phyloP scores from a whole-genome alignment of 2,888 invertebrate species.

The Myopa testacea region DNA sequence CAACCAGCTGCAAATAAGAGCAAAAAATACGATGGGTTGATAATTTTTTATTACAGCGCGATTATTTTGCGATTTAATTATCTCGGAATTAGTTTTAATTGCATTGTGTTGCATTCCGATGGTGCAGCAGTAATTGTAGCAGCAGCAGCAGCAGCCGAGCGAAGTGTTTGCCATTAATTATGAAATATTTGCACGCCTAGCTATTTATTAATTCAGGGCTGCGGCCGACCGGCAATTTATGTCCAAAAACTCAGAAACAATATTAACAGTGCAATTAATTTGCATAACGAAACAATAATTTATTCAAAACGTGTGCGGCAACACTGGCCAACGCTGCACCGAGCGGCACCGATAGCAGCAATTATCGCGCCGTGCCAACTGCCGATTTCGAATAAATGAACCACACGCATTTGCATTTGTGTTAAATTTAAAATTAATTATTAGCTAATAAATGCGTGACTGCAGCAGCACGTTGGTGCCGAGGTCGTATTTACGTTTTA shows the following conservation, averaged over 20 bases:
- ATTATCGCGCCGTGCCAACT: constrained; percentile 53
- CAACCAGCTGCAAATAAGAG: not conserved
- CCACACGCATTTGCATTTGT: constrained; percentile 7
- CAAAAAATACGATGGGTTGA: not conserved
- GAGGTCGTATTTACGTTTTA: constrained; percentile 10
- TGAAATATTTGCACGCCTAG: constrained; percentile 13
- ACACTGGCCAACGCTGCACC: constrained; percentile 24
- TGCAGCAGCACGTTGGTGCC: constrained; percentile 12
- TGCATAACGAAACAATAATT: constrained; percentile 38
- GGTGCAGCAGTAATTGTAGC: not conserved
- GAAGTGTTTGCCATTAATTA: constrained; percentile 19
- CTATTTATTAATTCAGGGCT: constrained; percentile 1
- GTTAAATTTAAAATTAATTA: constrained; percentile 39
- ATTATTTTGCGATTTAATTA: not conserved
- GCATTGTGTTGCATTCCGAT: constrained; percentile 2
- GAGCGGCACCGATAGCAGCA: constrained; percentile 55
- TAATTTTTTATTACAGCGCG: not conserved
- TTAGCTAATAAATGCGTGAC: constrained; percentile 42
- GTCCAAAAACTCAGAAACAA: constrained; percentile 14
- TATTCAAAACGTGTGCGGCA: constrained; percentile 42
- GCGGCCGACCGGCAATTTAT: not conserved
- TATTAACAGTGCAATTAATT: constrained; percentile 38
- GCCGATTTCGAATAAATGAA: constrained; percentile 23
- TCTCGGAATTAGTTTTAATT: constrained; percentile 7
- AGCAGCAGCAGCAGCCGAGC: not conserved